phyloP scores from a whole-genome alignment of 2,888 invertebrate species.

The Spodoptera littoralis region DNA sequence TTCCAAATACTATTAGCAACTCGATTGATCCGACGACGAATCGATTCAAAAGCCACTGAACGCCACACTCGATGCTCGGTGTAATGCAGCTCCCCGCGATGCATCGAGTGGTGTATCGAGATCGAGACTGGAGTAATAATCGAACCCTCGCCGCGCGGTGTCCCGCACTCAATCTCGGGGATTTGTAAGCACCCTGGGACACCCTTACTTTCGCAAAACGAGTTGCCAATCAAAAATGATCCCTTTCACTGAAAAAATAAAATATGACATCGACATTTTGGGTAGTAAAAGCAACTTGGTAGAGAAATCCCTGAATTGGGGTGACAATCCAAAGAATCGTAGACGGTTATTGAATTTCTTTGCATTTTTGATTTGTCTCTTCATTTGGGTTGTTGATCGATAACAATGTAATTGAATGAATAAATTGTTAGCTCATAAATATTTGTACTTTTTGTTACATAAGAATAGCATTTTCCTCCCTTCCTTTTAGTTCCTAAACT shows the following conservation, averaged over 20 bases:
- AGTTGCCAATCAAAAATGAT: constrained; percentile 57
- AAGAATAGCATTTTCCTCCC: too few species aligned
- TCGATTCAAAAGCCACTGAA: constrained; percentile 69
- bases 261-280: constrained; percentile 15
- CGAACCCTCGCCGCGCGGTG: constrained; percentile 78
- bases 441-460: too few species aligned
- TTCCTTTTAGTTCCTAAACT: background rate
- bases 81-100: constrained; percentile 79
- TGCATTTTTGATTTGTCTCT: constrained; percentile 83
- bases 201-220: constrained; percentile 47
- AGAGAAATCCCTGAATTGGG: constrained; percentile 73
- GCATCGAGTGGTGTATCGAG: constrained; percentile 84
- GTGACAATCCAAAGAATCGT: constrained; percentile 84
- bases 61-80: constrained; percentile 62
- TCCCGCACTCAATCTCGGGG: constrained; percentile 83
- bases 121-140: constrained; percentile 82
- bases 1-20: constrained; percentile 43
- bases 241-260: constrained; percentile 57
- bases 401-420: constrained; percentile 61
- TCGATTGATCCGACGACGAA: constrained; percentile 71
- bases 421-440: constrained; percentile 10
- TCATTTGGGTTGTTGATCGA: constrained; percentile 74
- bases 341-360: constrained; percentile 86
- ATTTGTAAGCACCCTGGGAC: constrained; percentile 73
- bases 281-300: constrained; percentile 45